Conservation (phyloP, 2,113 vertebrate genomes). For the Oncorhynchus mykiss region DNA sequence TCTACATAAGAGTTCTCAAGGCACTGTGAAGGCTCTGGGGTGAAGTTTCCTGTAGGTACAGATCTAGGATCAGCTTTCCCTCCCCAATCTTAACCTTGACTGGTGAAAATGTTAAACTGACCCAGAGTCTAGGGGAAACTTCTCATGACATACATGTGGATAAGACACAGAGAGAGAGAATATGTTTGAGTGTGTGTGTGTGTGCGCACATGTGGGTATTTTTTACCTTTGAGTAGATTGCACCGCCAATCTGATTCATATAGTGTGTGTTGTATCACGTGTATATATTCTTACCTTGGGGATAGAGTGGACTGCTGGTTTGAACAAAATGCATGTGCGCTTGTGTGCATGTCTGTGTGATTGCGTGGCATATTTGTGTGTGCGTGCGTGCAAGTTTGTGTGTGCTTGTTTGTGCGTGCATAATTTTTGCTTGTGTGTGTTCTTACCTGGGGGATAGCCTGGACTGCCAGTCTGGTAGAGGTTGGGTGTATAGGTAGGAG, state of each 20-base stretch:
- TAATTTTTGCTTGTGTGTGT: neutral
- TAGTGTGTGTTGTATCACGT: no score
- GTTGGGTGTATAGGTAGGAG: slow-evolving; percentile 93
- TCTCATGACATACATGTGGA: neutral
- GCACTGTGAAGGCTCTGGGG: neutral
- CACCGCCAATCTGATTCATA: no score
- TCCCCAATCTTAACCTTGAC: no score
- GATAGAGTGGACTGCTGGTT: no score
- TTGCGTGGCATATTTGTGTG: neutral
- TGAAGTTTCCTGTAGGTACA: no score
- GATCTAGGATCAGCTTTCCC: no score
- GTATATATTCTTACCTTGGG: no score
- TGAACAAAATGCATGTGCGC: neutral
- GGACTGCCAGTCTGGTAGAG: slow-evolving; percentile 95
- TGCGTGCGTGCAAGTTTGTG: neutral
- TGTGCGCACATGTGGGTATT: neutral
- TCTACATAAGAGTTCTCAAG: neutral
- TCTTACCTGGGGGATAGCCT: slow-evolving; percentile 89
- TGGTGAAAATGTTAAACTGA: neutral
- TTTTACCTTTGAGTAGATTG: neutral
- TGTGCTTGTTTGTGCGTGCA: neutral
- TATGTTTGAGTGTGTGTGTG: neutral
- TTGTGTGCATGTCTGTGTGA: neutral
- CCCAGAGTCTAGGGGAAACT: neutral
- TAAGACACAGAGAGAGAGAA: neutral